Percentiles rank a stretch among this genome's conserved stretches.
Evolutionary conservation across 1,140 invertebrate genomes (phyloP).

Genomic region (Diabrotica undecimpunctata): DNA sequence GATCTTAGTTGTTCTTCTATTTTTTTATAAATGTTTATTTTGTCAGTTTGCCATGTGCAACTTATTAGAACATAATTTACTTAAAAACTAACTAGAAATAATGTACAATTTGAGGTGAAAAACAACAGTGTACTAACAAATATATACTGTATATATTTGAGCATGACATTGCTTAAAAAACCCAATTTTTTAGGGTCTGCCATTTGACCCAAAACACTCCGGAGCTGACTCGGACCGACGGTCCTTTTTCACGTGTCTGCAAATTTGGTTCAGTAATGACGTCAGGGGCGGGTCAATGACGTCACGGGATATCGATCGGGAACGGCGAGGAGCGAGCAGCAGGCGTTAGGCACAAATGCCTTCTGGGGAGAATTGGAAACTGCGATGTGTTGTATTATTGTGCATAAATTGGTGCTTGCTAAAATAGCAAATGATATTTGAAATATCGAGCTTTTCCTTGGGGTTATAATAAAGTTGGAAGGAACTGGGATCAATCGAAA

Average conservation of each 20-base stretch:
- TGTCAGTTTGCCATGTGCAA: no score
- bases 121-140: no score
- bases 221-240: no score
- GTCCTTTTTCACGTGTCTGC: background rate
- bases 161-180: no score
- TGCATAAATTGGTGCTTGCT: background rate
- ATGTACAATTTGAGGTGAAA: no score
- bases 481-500: background rate
- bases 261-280: constrained; percentile 1
- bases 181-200: no score
- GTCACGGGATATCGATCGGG: background rate
- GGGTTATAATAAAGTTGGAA: background rate
- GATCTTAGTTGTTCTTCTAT: no score
- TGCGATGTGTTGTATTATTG: background rate
- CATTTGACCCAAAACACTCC: no score
- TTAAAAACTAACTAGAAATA: no score
- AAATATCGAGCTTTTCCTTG: background rate
- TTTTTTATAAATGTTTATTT: no score
- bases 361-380: background rate
- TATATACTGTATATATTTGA: no score
- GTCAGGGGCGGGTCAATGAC: constrained; percentile 1
- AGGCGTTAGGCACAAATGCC: background rate
- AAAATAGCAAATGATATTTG: background rate
- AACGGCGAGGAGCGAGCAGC: background rate
- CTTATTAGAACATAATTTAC: no score